Evolutionary conservation across 2,113 vertebrate species (phyloP), one percentile per base, ranked within the genome.

Genomic region (Lynx canadensis): DNA sequence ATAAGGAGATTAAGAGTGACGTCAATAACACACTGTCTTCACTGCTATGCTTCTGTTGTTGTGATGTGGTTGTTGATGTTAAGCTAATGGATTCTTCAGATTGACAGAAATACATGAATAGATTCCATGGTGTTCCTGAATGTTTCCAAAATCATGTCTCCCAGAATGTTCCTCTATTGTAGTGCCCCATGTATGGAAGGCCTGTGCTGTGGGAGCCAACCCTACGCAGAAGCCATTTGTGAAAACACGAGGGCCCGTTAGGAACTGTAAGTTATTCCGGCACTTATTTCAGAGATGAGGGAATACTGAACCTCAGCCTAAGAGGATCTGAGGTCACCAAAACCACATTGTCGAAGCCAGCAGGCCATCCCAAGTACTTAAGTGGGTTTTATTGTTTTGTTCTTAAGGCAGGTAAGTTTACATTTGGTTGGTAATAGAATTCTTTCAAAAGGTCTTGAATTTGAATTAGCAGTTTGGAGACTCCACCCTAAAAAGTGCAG

Each of bases 351-450:
- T 25, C 73, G 89, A 93, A 94, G 55, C 41, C 63, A 48, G 60
- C 69, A 89, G 52, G 31, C 60, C 52, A 78, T 82, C 21, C 48
- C 76, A 79, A 91, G 55, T 83, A 63, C 87, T 95, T 52, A 85
- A 95, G 38, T 92, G 55, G 33, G n/a, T 87, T 95, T 97, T 87
- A 92, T 71, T 50, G 27, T 41, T 94, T 94, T 87, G 27, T 89
- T 97, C 50, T 27, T 63, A 68, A 23, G 80, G 31, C 78, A 96
- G 66, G 92, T 92, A 96, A 74, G 96, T 96, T 97, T 80, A 68
- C 55, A 79, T 93, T 97, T 95, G 78, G 86, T 95, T 92, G 27
- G 36, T 38, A 78, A 90, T 36, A 95, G 91, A 86, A 87, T 83
- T 80, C 52, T 89, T 89, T 89, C n/a, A 74, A 76, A 97, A 60